A percentile compares a stretch with the other conserved stretches of the same genome.
phyloP scores from a whole-genome alignment of 2,888 invertebrate species.

The Parascotia fuliginaria region DNA sequence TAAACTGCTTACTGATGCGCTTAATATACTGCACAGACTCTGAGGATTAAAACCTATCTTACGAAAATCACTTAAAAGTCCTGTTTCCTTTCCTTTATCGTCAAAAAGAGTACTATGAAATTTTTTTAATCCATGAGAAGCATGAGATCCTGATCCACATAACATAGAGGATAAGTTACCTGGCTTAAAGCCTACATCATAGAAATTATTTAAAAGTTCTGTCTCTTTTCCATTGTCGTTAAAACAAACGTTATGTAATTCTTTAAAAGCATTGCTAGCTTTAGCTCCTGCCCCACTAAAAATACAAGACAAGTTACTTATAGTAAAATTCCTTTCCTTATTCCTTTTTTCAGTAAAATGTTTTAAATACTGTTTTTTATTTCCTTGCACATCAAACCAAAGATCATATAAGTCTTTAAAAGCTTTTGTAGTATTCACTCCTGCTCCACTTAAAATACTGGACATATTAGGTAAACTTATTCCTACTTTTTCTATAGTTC shows the following conservation, averaged over 20 bases:
- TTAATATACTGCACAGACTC: too few relatives aligned
- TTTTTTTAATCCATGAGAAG: background rate
- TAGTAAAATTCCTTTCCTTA: too few relatives aligned
- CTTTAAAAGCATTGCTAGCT: too few relatives aligned
- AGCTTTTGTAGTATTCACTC: slow-evolving; percentile 30
- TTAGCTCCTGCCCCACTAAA: too few relatives aligned
- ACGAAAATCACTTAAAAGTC: too few relatives aligned
- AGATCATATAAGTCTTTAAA: slow-evolving; percentile 16
- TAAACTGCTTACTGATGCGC: too few relatives aligned
- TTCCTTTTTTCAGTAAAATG: too few relatives aligned
- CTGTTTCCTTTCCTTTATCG: too few relatives aligned
- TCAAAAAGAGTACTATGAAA: background rate
- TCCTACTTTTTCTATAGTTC: slow-evolving; percentile 19
- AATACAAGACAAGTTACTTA: too few relatives aligned
- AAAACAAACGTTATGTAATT: too few relatives aligned
- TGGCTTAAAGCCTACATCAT: background rate
- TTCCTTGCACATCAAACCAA: slow-evolving; percentile 52
- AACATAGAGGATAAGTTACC: slow-evolving; percentile 18
- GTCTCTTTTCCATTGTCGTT: too few relatives aligned
- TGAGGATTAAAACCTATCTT: too few relatives aligned
- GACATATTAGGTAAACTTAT: slow-evolving; percentile 10
- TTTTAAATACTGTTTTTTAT: slow-evolving; percentile 32
- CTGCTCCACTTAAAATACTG: slow-evolving; percentile 30
- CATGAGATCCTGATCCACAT: slow-evolving; percentile 15
- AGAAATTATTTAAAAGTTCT: background rate